Evolutionary conservation across 2,113 vertebrate species (phyloP), one percentile per base, ranked within the genome.

Genomic region (Phaethon lepturus): DNA sequence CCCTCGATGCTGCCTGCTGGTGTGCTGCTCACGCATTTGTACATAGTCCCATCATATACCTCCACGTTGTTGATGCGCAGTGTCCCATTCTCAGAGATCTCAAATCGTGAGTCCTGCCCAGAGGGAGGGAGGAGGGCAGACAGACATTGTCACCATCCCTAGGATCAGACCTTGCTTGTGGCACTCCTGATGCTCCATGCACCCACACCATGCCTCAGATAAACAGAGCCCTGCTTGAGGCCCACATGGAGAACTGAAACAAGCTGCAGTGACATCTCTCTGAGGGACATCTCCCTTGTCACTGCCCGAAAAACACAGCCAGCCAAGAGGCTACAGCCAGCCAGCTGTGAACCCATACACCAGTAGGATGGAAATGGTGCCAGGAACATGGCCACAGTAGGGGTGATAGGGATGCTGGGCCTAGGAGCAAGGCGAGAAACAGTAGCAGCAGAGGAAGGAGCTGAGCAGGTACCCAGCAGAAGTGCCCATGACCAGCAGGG

Each of bases 1-100:
- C 98, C 99, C 50, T 96, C 98, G 13, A 99, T 98, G 78, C 95
- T 96, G 64, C 99, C 99, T 0, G 98, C 99, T 0, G 94, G 97
- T 0, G 99, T 99, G 95, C 97, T 99, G 97, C 99, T 99, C 95
- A 99, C 97, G 2, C 99, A 99, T 95, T 98, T 98, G 95, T 99
- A 99, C 67, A 98, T 85, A 1, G 98, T 99, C 2, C 99, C 99
- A 0, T 99, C 99, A 1, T 99, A 99, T 23, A 99, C 99, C 96
- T 99, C 99, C 96, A 99, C 99, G 0, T 95, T 99, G 97, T 99
- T 99, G 98, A 99, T 99, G 88, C 99, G 98, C 88, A 99, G 98
- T 0, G 99, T 99, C 88, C 99, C 99, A 0, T 99, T 99, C 72
- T 98, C 94, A 11, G 99, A 99, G 68, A 99, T 90, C 93, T 99